phyloP scores from a whole-genome alignment of 2,888 invertebrate genomes.

The Flexamia atlantica region DNA sequence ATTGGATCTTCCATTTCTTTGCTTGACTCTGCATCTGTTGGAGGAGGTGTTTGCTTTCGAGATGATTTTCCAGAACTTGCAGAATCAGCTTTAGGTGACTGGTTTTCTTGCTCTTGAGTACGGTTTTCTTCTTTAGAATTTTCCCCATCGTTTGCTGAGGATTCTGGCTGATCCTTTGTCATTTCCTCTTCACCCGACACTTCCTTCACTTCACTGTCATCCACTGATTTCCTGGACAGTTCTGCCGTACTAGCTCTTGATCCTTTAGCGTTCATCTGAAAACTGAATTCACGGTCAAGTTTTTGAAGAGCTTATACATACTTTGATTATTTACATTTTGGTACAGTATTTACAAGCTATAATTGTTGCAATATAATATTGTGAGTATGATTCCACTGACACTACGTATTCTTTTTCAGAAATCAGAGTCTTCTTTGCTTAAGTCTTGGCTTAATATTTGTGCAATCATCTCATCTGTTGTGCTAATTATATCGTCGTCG shows the following conservation, averaged over 20 bases:
- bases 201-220: neutral
- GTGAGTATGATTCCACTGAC: neutral
- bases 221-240: conserved; percentile 24
- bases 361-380: neutral
- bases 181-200: conserved; percentile 4
- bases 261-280: conserved; percentile 55
- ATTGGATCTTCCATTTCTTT: conserved; percentile 5
- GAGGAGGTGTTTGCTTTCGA: neutral
- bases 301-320: neutral
- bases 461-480: conserved; percentile 30
- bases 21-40: neutral
- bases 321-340: conserved; percentile 29
- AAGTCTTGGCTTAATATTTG: conserved; percentile 35
- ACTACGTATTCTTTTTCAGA: neutral
- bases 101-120: neutral
- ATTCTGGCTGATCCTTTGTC: neutral
- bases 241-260: conserved; percentile 39
- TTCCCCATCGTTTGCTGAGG: neutral
- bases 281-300: conserved; percentile 51
- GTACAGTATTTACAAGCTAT: neutral
- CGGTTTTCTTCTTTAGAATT: neutral
- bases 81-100: neutral
- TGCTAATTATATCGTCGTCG: conserved; percentile 10
- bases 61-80: conserved; percentile 12
- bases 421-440: conserved; percentile 30